A percentile compares a stretch with the other conserved stretches of the same genome.
phyloP scores from a whole-genome alignment of 2,113 vertebrate species.

The Brienomyrus brachyistius region DNA sequence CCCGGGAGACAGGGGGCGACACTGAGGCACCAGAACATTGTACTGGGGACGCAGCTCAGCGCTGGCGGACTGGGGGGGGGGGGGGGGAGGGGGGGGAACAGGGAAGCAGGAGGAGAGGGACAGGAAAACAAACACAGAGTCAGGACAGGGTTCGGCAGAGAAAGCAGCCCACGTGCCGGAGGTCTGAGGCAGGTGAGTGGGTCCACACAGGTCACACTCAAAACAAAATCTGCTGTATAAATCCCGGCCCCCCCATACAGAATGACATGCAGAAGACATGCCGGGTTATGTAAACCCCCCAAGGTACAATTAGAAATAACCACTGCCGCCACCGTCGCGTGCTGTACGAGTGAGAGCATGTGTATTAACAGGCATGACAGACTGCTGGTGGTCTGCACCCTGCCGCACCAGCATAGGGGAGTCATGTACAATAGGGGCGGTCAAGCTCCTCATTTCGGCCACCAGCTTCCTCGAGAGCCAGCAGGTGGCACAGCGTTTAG shows the following conservation, averaged over 20 bases:
- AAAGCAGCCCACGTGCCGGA: not conserved
- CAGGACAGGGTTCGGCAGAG: conserved; percentile 6
- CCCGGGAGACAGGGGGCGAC: conserved; percentile 91
- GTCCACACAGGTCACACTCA: conserved; percentile 22
- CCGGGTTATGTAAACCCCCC: no score
- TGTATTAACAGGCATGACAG: not conserved
- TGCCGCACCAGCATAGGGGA: not conserved
- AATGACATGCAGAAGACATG: no score
- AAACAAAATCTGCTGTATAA: not conserved
- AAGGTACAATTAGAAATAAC: not conserved
- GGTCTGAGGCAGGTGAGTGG: conserved; percentile 22
- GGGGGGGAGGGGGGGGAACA: no score
- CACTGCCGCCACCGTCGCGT: not conserved
- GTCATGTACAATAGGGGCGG: not conserved
- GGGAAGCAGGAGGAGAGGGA: not conserved
- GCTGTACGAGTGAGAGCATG: no score
- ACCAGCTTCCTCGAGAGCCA: not conserved
- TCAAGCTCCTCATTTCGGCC: not conserved
- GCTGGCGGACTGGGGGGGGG: conserved; percentile 51
- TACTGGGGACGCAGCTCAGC: conserved; percentile 72
- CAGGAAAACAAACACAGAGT: not conserved
- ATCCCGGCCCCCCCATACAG: not conserved
- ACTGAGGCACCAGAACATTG: conserved; percentile 79
- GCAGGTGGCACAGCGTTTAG: not conserved
- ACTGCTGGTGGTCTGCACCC: not conserved